Evolutionary conservation across 2,888 invertebrate species (phyloP).

Genomic region (Drosophila tripunctata): DNA sequence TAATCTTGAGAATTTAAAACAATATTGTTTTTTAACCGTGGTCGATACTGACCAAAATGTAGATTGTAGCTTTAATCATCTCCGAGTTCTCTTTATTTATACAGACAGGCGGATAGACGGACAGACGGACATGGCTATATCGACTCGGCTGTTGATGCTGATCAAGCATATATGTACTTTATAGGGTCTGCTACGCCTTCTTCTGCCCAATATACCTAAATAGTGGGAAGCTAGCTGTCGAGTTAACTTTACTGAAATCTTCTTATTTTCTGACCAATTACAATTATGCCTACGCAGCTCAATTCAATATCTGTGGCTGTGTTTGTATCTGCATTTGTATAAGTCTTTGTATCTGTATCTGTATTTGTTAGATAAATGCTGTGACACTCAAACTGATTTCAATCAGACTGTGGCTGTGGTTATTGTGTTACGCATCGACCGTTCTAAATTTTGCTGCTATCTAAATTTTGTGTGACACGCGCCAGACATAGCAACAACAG

Average conservation of each 20-base stretch:
- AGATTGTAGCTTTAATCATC: no score
- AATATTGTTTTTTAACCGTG: no score
- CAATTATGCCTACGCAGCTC: neutral
- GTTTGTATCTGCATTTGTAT: neutral
- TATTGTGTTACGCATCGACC: constrained; percentile 50
- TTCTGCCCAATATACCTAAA: no score
- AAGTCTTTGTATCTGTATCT: constrained; percentile 1
- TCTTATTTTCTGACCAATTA: neutral
- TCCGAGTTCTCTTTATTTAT: no score
- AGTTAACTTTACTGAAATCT: no score
- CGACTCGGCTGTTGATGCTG: no score
- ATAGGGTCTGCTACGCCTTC: no score
- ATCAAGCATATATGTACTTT: no score
- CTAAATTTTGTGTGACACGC: constrained; percentile 69
- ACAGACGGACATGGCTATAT: no score
- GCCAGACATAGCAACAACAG: constrained; percentile 68
- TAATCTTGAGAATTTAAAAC: no score
- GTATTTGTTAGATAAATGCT: constrained; percentile 20
- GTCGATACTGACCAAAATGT: no score
- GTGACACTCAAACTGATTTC: constrained; percentile 49
- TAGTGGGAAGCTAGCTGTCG: neutral
- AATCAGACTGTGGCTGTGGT: constrained; percentile 61
- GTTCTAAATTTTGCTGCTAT: constrained; percentile 53
- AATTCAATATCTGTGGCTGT: neutral
- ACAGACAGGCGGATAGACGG: no score